phyloP scores from a whole-genome alignment of 2,888 invertebrate species.

The Clanis bilineata region DNA sequence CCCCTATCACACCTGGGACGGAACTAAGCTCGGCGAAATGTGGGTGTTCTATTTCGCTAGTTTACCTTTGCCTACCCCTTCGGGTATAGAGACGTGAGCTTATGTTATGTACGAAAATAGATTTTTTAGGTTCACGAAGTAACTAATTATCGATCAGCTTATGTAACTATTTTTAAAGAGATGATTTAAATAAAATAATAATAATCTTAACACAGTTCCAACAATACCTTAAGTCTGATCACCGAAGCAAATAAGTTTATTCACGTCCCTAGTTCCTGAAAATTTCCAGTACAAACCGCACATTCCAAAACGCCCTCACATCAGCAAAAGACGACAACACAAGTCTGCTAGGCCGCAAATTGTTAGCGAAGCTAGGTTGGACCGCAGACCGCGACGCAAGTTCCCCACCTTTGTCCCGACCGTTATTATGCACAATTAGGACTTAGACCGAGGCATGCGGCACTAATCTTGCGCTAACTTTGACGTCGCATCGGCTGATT shows the following conservation, averaged over 20 bases:
- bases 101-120: too few relatives aligned
- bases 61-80: too few relatives aligned
- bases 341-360: conserved; percentile 63
- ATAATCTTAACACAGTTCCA: neutral
- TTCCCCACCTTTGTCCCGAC: conserved; percentile 58
- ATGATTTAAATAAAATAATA: neutral
- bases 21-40: too few relatives aligned
- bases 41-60: too few relatives aligned
- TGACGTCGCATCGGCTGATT: conserved; percentile 34
- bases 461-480: conserved; percentile 68
- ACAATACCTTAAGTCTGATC: neutral
- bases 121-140: too few relatives aligned
- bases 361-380: conserved; percentile 57
- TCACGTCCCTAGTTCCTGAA: neutral
- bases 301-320: conserved; percentile 21
- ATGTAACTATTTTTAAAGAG: too few relatives aligned
- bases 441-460: conserved; percentile 58
- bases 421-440: conserved; percentile 75
- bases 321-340: conserved; percentile 49
- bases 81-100: too few relatives aligned
- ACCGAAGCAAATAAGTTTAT: too few relatives aligned
- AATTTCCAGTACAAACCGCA: neutral
- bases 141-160: too few relatives aligned
- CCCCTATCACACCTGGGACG: too few relatives aligned
- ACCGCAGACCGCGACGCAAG: conserved; percentile 57